Evolutionary conservation across 2,797 vertebrate species (phyloP), one percentile per base, ranked within the genome.

Genomic region (Siniperca obscura): DNA sequence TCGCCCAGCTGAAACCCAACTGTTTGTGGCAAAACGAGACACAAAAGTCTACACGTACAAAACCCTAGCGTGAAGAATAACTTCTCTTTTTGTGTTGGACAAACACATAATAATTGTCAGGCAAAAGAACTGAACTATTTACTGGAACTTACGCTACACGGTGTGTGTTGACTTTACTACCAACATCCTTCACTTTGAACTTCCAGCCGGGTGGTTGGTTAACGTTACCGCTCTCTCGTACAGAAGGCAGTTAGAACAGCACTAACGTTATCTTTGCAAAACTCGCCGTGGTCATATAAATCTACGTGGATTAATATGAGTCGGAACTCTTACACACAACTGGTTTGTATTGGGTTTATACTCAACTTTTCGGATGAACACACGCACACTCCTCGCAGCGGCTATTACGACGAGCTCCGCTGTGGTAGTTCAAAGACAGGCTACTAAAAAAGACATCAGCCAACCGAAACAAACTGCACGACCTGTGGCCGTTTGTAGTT

Each of bases 301-400:
- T 34, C 17, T 3, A 34, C 6, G 8, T 4, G 2, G 2, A 21
- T 30, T 19, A 13, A 22, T 1, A 7, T 0, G 1, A 46, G 13
- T 57, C 22, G 3, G 50, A 59, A 2, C 27, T 42, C 7, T 19
- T 1, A n/a, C 6, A 53, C n/a, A 72, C 50, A 62, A 36, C 4
- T 27, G 34, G 1, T 53, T 13, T 7, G 2, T 10, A 1, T 1
- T 9, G 21, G 19, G 7, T 69, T 77, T 16, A n/a, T 65, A 80
- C 80, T 87, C 70, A 88, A 85, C 85, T 87, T 86, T 77, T 86
- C 42, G 10, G 64, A 17, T 14, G 80, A 30, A 71, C 44, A 46
- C 60, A 30, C 56, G 5, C 14, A 38, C 48, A 48, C 8, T 56
- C 65, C 40, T 46, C 34, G 13, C 71, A 22, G 66, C 17, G 22